Evolutionary conservation across 2,888 invertebrate genomes (phyloP), one percentile per base, ranked within the genome.

Genomic region (Neoascia interrupta): DNA sequence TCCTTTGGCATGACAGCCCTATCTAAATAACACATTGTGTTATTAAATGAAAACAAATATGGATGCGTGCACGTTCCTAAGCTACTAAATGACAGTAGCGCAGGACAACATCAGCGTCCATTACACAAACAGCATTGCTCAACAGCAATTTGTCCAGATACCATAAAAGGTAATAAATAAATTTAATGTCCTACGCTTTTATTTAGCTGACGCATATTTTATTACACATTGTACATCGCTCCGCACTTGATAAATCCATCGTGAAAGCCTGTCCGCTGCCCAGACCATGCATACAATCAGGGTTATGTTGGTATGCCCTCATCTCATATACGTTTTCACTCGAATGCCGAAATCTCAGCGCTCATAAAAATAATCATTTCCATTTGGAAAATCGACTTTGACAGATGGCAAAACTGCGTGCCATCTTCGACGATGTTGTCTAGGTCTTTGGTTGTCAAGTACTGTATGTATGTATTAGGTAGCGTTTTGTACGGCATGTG

Each of bases 281-380:
- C 26, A 0, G 13, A 41, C 41, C 34, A 34, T 41, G 11, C 15
- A 23, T 16, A 34, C 28, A 68, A 39, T 43, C 47, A 23, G 19
- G 18, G 39, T 15, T 63, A 53, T 19, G 19, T 31, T 18, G 21
- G 5, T 16, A 5, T 18, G 26, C 31, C 45, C 31, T 16, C 8
- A 18, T 26, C 39, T 39, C 49, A 19, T n/a, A 23, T n/a, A 34
- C 8, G 6, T 4, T n/a, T n/a, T n/a, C n/a, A n/a, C n/a, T 26
- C 19, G 23, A 58, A 60, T 41, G 58, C 15, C 23, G 21, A 69
- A 51, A 70, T 61, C 61, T 47, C 47, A 45, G 37, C 61, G 45
- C 61, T 61, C 70, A 54, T 70, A 70, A 70, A 70, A 70, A 54
- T 61, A 70, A 70, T 61, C 61, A 70, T 60, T 70, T 61, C 47